Evolutionary conservation across 2,888 invertebrate genomes (phyloP).

Genomic region (Apamea anceps): DNA sequence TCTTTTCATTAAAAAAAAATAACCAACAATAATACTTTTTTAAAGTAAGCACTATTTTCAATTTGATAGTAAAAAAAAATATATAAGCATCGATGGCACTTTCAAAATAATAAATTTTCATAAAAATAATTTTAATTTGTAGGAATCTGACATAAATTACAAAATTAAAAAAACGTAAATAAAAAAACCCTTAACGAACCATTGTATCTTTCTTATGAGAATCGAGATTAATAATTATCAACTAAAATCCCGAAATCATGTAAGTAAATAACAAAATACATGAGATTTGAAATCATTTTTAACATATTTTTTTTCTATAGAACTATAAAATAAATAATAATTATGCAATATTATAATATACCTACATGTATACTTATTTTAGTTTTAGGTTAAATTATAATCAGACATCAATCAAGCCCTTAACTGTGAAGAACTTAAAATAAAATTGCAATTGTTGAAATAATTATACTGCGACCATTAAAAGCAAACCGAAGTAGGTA

Average conservation of each 20-base stretch:
- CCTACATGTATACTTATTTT: constrained; percentile 35
- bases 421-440: constrained; percentile 18
- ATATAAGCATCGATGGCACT: constrained; percentile 35
- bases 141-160: background rate
- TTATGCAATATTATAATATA: constrained; percentile 14
- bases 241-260: constrained; percentile 9
- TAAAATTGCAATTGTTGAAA: constrained; percentile 18
- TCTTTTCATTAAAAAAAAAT: constrained; percentile 18
- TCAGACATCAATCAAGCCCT: constrained; percentile 40
- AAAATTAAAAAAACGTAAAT: background rate
- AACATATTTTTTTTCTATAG: constrained; percentile 11
- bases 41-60: constrained; percentile 26
- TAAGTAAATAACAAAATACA: constrained; percentile 42
- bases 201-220: constrained; percentile 5
- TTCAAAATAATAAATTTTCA: constrained; percentile 1
- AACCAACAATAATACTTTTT: constrained; percentile 26
- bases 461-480: constrained; percentile 25
- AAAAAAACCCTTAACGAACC: background rate
- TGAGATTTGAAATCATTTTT: constrained; percentile 13
- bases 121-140: background rate
- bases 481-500: constrained; percentile 36
- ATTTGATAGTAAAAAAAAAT: constrained; percentile 15
- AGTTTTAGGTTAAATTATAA: constrained; percentile 27
- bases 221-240: constrained; percentile 5
- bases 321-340: constrained; percentile 36